A percentile compares a stretch with the other conserved stretches of the same genome.
These are phyloP conservation scores for Heptranchias perlo DNA, from an alignment of 2,113 vertebrate species.

Conservation along the genomic window DNA sequence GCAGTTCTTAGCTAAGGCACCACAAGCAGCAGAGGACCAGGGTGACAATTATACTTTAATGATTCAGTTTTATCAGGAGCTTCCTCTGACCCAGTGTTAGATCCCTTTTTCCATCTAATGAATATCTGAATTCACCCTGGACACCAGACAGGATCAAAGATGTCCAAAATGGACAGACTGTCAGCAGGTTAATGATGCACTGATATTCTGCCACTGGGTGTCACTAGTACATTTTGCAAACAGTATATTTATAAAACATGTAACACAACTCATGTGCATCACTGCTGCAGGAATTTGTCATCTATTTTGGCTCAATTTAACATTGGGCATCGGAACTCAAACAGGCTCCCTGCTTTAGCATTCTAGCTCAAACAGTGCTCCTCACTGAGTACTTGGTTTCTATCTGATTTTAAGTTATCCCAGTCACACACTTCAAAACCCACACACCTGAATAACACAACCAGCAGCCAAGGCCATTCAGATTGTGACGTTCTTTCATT, in stretches of 20 bases:
- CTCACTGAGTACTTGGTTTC: not conserved
- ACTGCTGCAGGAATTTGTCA: not conserved
- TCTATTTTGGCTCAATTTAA: not conserved
- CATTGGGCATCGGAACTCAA: not conserved
- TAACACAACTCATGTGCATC: not conserved
- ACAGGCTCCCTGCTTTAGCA: no score
- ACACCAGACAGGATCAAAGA: not conserved
- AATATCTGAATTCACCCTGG: not conserved
- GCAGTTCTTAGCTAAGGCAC: not conserved
- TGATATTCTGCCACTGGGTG: not conserved
- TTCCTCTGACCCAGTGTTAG: not conserved
- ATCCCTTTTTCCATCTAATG: not conserved
- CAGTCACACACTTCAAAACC: not conserved
- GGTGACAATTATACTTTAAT: not conserved
- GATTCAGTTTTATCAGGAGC: not conserved
- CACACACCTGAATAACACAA: not conserved
- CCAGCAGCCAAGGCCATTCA: not conserved
- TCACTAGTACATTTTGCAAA: not conserved
- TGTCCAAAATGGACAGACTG: not conserved
- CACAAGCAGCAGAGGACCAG: not conserved
- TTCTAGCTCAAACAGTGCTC: not conserved
- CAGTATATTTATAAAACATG: not conserved
- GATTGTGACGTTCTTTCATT: not conserved
- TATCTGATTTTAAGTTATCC: not conserved
- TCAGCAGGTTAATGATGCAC: not conserved